Evolutionary conservation across 2,113 vertebrate species (phyloP), one percentile per base, ranked within the genome.

Genomic region (Ptyas mucosa): DNA sequence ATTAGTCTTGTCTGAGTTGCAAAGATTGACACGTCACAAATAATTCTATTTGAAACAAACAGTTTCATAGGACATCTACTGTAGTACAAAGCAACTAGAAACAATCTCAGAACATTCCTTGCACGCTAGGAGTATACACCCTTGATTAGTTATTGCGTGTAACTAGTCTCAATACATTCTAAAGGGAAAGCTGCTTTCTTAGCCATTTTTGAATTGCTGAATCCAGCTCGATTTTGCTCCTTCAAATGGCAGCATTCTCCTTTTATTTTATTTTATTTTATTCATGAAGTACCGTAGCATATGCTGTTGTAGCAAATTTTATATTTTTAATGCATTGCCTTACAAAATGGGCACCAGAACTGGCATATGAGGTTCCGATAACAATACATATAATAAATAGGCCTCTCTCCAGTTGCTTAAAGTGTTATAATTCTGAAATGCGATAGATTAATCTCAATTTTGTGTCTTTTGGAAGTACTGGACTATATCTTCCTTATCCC

Each of bases 121-220:
- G 23, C 55, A 90, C 91, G 34, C 29, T 88, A 94, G 94, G 94
- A 91, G 85, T 46, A 92, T 24, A 9, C 69, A 89, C n/a, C 92
- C 92, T 94, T 94, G 95, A 92, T 94, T 95, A 92, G 94, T 96
- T 96, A 97, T 96, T 94, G 43, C 1, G 8, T 58, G 57, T 1
- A 88, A 61, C 58, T 26, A 97, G 89, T 95, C 46, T 89, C 1
- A 3, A 88, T 93, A 94, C 93, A 94, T 95, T 94, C 94, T 91
- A 89, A 92, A 92, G 64, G 91, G 93, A 90, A 91, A 81, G 8
- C 90, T 89, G 69, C 87, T 14, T 10, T 8, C 54, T 90, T 18
- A 85, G 29, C 4, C 90, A 96, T 94, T 94, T 93, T 95, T 96
- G 95, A 96, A 93, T 94, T 96, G 93, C 95, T 91, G 91, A 95